Evolutionary conservation across 2,113 vertebrate species (phyloP), one percentile per base, ranked within the genome.

Genomic region (Herpetotheres cachinnans): DNA sequence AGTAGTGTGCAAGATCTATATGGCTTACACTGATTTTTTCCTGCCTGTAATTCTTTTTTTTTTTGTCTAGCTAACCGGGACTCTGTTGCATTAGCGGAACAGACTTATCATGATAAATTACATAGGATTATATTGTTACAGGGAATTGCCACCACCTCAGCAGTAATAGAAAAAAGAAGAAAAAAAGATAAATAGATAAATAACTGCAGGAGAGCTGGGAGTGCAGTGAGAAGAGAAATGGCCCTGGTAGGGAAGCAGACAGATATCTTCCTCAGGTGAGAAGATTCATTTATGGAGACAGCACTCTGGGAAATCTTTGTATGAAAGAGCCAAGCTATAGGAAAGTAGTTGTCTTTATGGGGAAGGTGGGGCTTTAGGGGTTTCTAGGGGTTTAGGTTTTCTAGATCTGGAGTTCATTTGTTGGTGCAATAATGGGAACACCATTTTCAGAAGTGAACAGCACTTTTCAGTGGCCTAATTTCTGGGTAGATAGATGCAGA

Each of bases 141-240:
- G 93, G 89, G 96, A 93, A 97, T 95, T 94, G 89, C 95, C 89
- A 77, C 86, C 94, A 82, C 89, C 81, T 95, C 61, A 71, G 93
- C 80, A 91, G 83, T 30, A 91, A 94, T 44, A 89, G 83, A 82
- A 95, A 90, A 34, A 34, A 65, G 86, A 88, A 49, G 54, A 92
- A 56, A 59, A 55, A 63, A 25, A 38, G 7, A 34, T 13, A 89
- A 66, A 80, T 49, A 82, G 59, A 70, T 42, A 92, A 84, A 84
- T 70, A 92, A 56, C 11, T 84, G 72, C 6, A 65, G 86, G 56
- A 79, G 73, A 76, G 30, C 52, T 92, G 65, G 34, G 77, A 91
- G 63, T 67, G 34, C 34, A 65, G 56, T 13, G 52, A 84, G 72
- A 91, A 89, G 89, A 83, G 70, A 81, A 82, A 89, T 27, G 55